Percentiles rank a stretch among this genome's conserved stretches.
These are phyloP conservation scores for Heliconius himera DNA, from an alignment of 1,140 invertebrate species.

Conservation along the genomic window DNA sequence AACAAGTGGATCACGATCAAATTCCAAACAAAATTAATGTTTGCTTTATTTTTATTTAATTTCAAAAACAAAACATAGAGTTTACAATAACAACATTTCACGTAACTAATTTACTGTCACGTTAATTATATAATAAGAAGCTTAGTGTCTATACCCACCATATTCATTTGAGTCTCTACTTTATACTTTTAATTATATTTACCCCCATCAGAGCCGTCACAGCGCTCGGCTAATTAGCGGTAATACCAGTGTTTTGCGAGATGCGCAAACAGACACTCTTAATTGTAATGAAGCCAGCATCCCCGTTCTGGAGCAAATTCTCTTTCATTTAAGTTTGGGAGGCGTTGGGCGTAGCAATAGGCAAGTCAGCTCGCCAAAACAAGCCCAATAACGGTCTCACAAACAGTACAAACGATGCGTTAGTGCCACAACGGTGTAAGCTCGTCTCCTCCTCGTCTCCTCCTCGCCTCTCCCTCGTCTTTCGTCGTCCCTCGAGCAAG, in stretches of 20 bases:
- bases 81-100: neutral
- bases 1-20: neutral
- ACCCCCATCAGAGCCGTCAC: conserved; percentile 53
- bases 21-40: neutral
- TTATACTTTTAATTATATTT: conserved; percentile 66
- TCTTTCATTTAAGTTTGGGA: conserved; percentile 70
- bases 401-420: conserved; percentile 78
- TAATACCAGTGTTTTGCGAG: conserved; percentile 75
- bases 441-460: too few species aligned
- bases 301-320: conserved; percentile 62
- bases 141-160: neutral
- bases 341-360: conserved; percentile 64
- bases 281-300: conserved; percentile 76
- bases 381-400: conserved; percentile 77
- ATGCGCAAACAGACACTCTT: conserved; percentile 73
- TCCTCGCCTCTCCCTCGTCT: conserved; percentile 47
- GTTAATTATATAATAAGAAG: neutral
- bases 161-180: conserved; percentile 20
- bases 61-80: neutral
- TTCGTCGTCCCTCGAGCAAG: conserved; percentile 36
- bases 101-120: neutral
- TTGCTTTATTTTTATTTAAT: neutral
- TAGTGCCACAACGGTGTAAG: conserved; percentile 71
- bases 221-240: conserved; percentile 75
- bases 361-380: conserved; percentile 75